Percentiles rank a stretch among this genome's conserved stretches.
phyloP scores from a whole-genome alignment of 2,113 vertebrate species.

The Diphyllodes magnificus region DNA sequence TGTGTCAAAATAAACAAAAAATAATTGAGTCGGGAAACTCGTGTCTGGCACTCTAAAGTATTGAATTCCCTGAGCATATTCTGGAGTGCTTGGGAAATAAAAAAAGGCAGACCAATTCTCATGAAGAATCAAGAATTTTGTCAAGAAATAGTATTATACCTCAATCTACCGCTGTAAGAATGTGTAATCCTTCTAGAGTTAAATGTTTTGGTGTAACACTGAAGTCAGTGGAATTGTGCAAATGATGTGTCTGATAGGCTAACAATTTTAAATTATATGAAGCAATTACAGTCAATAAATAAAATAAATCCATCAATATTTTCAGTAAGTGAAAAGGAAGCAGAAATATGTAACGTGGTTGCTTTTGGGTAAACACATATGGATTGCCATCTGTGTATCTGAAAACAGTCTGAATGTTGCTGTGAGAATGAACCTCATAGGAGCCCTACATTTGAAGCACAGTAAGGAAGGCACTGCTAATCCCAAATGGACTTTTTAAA shows the following conservation, averaged over 20 bases:
- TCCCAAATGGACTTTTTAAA: background rate
- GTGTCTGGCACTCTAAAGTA: background rate
- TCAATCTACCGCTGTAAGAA: background rate
- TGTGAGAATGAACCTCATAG: background rate
- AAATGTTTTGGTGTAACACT: background rate
- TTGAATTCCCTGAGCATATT: background rate
- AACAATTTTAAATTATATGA: background rate
- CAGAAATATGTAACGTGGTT: background rate
- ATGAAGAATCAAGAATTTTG: background rate
- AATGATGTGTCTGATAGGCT: background rate
- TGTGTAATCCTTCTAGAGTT: background rate
- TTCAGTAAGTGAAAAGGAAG: background rate
- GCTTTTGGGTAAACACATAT: background rate
- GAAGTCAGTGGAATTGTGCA: background rate
- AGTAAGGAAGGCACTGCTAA: background rate
- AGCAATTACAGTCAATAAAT: background rate
- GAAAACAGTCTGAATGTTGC: background rate
- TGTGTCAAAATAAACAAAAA: background rate
- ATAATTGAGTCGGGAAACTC: background rate
- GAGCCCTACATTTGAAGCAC: background rate
- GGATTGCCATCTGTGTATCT: background rate
- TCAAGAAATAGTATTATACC: background rate
- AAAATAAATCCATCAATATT: background rate
- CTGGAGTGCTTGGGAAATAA: background rate
- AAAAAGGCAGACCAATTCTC: background rate